Evolutionary conservation across 2,888 invertebrate genomes (phyloP).

Genomic region (Pherbina coryleti): DNA sequence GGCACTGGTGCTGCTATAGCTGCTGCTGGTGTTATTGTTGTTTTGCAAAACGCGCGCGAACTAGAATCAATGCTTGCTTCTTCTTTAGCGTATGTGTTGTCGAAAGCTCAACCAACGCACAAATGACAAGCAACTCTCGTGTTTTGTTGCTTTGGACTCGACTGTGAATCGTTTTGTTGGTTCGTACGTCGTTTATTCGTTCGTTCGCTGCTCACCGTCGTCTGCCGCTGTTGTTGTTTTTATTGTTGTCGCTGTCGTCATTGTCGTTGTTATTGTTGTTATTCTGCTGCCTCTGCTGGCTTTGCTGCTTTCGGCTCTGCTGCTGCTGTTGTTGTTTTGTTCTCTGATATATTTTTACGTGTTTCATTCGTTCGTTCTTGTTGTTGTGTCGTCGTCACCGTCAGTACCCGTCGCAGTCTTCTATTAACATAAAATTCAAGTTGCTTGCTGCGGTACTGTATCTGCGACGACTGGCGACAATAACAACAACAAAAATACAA

Average conservation of each 20-base stretch:
- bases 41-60: constrained; percentile 36
- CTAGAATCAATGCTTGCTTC: constrained; percentile 11
- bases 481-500: constrained; percentile 40
- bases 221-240: constrained; percentile 34
- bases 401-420: constrained; percentile 44
- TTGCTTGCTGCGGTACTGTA: constrained; percentile 28
- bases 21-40: constrained; percentile 15
- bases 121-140: constrained; percentile 58
- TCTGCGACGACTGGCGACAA: constrained; percentile 31
- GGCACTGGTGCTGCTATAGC: background rate
- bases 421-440: constrained; percentile 57
- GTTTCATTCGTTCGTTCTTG: constrained; percentile 38
- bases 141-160: constrained; percentile 42
- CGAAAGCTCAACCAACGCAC: constrained; percentile 55
- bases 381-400: constrained; percentile 21
- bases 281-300: background rate
- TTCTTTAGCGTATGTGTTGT: constrained; percentile 43
- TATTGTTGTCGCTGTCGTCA: constrained; percentile 46
- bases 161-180: constrained; percentile 27
- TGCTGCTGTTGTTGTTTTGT: constrained; percentile 53
- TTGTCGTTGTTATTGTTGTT: background rate
- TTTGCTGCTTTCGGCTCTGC: background rate
- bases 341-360: constrained; percentile 44
- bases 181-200: constrained; percentile 24
- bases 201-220: background rate